Evolutionary conservation across 30 jellyfish, hydroid and myxozoan genomes (phyloP).

Genomic region (Aurelia coerulea): DNA sequence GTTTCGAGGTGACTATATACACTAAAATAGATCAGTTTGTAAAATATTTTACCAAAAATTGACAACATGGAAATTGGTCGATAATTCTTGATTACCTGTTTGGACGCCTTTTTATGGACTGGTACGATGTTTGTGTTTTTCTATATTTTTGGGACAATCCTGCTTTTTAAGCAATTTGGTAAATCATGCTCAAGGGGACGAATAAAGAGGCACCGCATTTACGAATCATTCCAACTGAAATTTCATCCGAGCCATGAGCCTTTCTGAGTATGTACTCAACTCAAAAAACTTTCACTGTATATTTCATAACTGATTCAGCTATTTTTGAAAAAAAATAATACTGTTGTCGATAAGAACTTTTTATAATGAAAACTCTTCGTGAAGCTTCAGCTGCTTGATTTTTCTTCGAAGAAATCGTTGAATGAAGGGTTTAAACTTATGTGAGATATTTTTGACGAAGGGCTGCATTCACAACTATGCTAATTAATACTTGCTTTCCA

Average conservation of each 20-base stretch:
- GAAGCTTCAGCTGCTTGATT: too few species aligned
- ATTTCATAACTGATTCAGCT: too few species aligned
- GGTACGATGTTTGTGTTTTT: constrained; percentile 62
- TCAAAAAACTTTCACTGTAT: too few species aligned
- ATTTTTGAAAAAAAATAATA: too few species aligned
- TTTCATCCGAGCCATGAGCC: constrained; percentile 61
- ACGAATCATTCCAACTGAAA: constrained; percentile 23
- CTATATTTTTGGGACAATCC: constrained; percentile 24
- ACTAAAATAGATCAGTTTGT: constrained; percentile 25
- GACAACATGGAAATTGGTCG: constrained; percentile 63
- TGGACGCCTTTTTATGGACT: constrained; percentile 46
- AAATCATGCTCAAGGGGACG: constrained; percentile 8
- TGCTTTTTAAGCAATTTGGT: background rate
- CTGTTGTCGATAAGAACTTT: too few species aligned
- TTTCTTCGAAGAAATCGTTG: too few species aligned
- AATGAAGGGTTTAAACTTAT: too few species aligned
- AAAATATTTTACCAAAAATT: constrained; percentile 14
- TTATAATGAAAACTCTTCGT: too few species aligned
- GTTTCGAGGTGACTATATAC: constrained; percentile 9
- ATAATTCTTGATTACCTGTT: constrained; percentile 18
- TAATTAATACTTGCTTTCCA: too few species aligned
- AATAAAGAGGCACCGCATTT: constrained; percentile 22
- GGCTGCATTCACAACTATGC: too few species aligned
- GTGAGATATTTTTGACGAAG: too few species aligned
- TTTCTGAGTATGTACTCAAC: background rate